These are phyloP conservation scores for Channa striata DNA, from an alignment of 2,797 vertebrate species.

Conservation along the genomic window DNA sequence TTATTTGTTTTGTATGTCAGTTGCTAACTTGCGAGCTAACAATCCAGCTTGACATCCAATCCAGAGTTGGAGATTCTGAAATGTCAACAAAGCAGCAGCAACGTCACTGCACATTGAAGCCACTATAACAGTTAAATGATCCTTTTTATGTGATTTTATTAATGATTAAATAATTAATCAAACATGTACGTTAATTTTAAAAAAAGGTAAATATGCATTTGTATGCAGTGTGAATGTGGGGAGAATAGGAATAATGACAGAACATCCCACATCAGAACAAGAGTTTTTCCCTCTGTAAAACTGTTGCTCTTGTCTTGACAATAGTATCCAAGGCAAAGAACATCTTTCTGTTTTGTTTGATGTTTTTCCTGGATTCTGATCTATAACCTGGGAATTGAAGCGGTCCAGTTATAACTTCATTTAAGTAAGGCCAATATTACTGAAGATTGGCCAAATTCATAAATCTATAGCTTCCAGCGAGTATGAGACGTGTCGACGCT, in stretches of 20 bases:
- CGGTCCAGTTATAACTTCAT: not conserved
- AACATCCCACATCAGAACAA: not conserved
- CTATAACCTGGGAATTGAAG: not conserved
- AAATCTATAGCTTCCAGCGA: not conserved
- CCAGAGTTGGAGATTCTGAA: too few species aligned
- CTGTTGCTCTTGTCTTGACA: not conserved
- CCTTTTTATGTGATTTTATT: not conserved
- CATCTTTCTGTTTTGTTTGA: not conserved
- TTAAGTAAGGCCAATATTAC: not conserved
- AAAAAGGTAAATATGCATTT: too few species aligned
- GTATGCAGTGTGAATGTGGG: too few species aligned
- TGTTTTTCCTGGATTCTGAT: not conserved
- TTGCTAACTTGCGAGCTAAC: not conserved
- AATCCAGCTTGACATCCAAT: too few species aligned
- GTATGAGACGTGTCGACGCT: slow-evolving; percentile 1
- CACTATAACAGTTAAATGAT: not conserved
- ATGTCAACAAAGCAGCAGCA: not conserved
- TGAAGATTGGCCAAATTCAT: not conserved
- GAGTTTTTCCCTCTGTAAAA: not conserved
- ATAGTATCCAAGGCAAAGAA: not conserved
- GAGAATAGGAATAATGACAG: too few species aligned
- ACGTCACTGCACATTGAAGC: not conserved
- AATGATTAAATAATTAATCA: too few species aligned
- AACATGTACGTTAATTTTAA: too few species aligned
- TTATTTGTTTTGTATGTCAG: too few species aligned